Conservation (phyloP, 1,140 invertebrate species). For the Drosophila seguyi region DNA sequence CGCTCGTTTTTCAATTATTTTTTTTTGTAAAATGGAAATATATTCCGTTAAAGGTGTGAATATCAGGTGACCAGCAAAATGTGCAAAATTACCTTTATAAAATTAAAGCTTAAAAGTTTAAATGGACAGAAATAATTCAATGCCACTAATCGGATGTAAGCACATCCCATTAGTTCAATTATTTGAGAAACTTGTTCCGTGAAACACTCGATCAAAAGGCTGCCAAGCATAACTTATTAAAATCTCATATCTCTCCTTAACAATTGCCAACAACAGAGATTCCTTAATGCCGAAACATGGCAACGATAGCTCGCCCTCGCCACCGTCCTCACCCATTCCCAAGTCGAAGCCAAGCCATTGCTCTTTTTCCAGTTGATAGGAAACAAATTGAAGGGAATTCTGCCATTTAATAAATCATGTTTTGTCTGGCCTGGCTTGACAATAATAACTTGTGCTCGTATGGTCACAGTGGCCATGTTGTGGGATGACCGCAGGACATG, state of each 20-base stretch:
- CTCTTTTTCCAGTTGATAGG: slow-evolving; percentile 82
- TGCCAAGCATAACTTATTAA: slow-evolving; percentile 67
- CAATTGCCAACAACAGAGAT: slow-evolving; percentile 44
- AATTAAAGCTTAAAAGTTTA: slow-evolving; percentile 5
- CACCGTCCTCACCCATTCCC: not conserved
- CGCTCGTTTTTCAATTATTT: slow-evolving; percentile 1
- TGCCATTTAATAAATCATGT: slow-evolving; percentile 83
- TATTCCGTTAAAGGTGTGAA: slow-evolving; percentile 74
- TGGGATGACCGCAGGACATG: slow-evolving; percentile 49
- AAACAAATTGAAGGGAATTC: slow-evolving; percentile 83
- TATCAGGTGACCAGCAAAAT: slow-evolving; percentile 46
- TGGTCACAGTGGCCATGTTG: slow-evolving; percentile 69
- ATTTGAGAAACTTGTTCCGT: slow-evolving; percentile 3
- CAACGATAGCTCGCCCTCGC: slow-evolving; percentile 4
- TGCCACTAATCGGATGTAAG: slow-evolving; percentile 5
- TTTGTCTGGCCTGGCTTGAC: slow-evolving; percentile 81
- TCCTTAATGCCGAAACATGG: slow-evolving; percentile 16
- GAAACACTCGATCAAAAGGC: slow-evolving; percentile 40
- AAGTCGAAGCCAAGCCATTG: slow-evolving; percentile 44
- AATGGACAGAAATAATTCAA: slow-evolving; percentile 4
- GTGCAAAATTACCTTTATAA: not conserved
- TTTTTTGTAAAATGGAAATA: slow-evolving; percentile 41
- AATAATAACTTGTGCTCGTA: slow-evolving; percentile 81
- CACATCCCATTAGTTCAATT: slow-evolving; percentile 26
- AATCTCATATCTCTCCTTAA: slow-evolving; percentile 70